Base-by-base conservation (phyloP, 1,140 invertebrate genomes). In the Aphis gossypii region DNA sequence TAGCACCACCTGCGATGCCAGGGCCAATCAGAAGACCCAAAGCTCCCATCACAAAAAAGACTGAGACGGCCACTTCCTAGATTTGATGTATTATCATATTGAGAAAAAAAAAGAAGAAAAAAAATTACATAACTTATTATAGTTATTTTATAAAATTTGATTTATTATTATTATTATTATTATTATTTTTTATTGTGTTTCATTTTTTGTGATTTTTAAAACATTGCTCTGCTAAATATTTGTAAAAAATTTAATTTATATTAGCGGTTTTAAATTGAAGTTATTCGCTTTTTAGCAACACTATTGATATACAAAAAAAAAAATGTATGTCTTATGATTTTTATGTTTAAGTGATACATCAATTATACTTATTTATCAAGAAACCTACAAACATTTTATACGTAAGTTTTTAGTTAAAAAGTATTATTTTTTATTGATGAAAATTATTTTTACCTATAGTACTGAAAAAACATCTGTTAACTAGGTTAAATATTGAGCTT, bases 51-150 rank as follows among this genome's bases (percentile, higher is more conserved):
- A 35, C 82, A 86, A 93, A 93, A 93, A 93, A 93, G 92, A 93
- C 92, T 93, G 92, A 93, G 92, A 86, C 92, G 92, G 92, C 92
- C 92, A 54, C 92, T 93, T 93, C 82, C 82, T 93, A 93, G n/a
- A 86, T 93, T 93, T 93, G 35, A 84, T 90, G 30, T 41, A 60
- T 46, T 83, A 44, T 93, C 48, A 82, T 44, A 84, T 30, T 41
- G 14, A 46, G 38, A 84, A n/a, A 30, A 18, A 82, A 82, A n/a
- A 44, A 18, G 0, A 48, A n/a, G 20, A 23, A 56, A 84, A 92
- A 86, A 41, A 84, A 51, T 51, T 56, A n/a, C 38, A 93, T 86
- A 93, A 93, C 82, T 84, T 56, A 68, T 84, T 56, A 68, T 84
- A 30, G 92, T 84, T 93, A 86, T 93, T 93, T 93, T 93, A 54